Conservation (phyloP, 2,797 vertebrate genomes). For the Sebastiscus albofasciatus region DNA sequence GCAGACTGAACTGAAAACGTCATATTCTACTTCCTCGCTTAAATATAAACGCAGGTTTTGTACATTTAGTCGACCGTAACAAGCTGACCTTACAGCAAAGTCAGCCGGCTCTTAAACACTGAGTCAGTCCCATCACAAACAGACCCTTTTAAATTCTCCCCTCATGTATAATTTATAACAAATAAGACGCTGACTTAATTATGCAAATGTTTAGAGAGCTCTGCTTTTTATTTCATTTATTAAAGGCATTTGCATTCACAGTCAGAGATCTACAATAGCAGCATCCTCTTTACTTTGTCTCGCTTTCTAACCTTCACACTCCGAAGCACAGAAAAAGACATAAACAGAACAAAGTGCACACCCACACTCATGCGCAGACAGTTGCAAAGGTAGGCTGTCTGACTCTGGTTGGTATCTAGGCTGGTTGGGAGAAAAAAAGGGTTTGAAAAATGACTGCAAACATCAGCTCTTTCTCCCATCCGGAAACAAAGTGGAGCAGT, state of each 20-base stretch:
- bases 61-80: background rate
- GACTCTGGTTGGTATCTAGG: conserved; percentile 1
- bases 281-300: conserved; percentile 12
- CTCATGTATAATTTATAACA: conserved; percentile 46
- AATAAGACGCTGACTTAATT: conserved; percentile 27
- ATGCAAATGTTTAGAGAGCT: conserved; percentile 20
- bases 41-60: background rate
- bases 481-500: conserved; percentile 34
- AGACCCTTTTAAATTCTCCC: background rate
- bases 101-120: conserved; percentile 11
- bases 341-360: background rate
- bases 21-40: background rate
- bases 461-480: conserved; percentile 52
- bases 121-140: conserved; percentile 8
- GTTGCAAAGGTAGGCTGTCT: conserved; percentile 8
- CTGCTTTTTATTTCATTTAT: conserved; percentile 14
- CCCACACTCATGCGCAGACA: background rate
- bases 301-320: conserved; percentile 45
- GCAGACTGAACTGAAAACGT: background rate
- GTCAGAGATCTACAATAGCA: background rate
- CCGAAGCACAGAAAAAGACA: conserved; percentile 1
- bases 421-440: background rate
- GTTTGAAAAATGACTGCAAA: conserved; percentile 44
- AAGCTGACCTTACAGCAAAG: conserved; percentile 23
- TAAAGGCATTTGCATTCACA: conserved; percentile 1